Percentiles rank a stretch among this genome's conserved stretches.
Evolutionary conservation across 2,113 vertebrate genomes (phyloP).

Genomic region (Oncorhynchus nerka): DNA sequence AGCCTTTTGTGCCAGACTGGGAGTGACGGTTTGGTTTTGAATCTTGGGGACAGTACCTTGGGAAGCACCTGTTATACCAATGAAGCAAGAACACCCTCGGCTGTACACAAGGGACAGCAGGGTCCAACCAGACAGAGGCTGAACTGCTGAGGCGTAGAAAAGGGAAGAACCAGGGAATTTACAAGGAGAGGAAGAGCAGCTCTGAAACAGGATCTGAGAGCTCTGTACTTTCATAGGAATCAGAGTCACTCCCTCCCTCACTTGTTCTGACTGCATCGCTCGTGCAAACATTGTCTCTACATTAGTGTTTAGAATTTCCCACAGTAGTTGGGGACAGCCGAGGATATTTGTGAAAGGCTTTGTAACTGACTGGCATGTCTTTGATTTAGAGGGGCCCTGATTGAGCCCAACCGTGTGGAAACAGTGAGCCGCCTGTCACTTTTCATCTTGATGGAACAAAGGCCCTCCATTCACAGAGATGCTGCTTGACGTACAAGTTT

Average conservation of each 20-base stretch:
- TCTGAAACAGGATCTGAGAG: slow-evolving; percentile 56
- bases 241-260: not conserved
- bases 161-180: slow-evolving; percentile 44
- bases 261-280: not conserved
- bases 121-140: not conserved
- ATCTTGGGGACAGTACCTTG: not conserved
- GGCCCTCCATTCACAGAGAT: slow-evolving; percentile 1
- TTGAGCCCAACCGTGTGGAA: not conserved
- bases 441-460: not conserved
- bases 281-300: not conserved
- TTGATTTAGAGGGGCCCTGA: not conserved
- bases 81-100: not conserved
- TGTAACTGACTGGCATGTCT: not conserved
- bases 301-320: not conserved
- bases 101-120: not conserved
- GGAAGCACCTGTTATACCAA: not conserved
- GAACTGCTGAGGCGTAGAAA: slow-evolving; percentile 17
- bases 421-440: not conserved
- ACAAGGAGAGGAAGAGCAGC: slow-evolving; percentile 27
- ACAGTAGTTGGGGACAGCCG: not conserved
- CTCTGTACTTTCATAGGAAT: not conserved
- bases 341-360: not conserved
- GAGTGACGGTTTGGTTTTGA: slow-evolving; percentile 10
- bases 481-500: too few relatives aligned
- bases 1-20: not conserved